phyloP scores from a whole-genome alignment of 2,113 vertebrate genomes.

The Psophia crepitans region DNA sequence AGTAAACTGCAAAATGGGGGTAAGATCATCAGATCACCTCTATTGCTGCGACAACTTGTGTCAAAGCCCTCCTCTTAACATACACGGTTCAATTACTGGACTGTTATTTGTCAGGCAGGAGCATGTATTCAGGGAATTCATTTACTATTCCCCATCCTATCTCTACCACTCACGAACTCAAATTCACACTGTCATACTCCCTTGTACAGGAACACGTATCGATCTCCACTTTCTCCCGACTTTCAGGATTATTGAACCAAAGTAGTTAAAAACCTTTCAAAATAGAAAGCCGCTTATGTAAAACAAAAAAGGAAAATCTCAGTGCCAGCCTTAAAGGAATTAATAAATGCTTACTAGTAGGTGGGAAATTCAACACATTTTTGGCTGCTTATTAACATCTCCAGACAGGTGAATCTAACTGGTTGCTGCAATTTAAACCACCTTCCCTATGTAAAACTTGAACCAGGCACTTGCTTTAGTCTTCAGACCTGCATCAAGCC shows the following conservation, averaged over 20 bases:
- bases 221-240: neutral
- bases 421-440: slow-evolving; percentile 5
- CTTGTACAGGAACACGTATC: neutral
- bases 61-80: neutral
- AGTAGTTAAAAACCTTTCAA: neutral
- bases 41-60: neutral
- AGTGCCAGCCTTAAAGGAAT: neutral
- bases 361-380: slow-evolving; percentile 49
- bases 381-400: neutral
- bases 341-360: slow-evolving; percentile 25
- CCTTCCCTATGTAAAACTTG: neutral
- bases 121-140: neutral
- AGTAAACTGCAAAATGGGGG: neutral
- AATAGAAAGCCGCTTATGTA: slow-evolving; percentile 13
- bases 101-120: neutral
- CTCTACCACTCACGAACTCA: neutral
- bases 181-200: neutral
- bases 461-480: neutral
- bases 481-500: slow-evolving; percentile 5
- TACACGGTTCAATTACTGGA: neutral
- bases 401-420: neutral
- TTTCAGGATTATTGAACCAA: neutral
- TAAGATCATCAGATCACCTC: neutral
- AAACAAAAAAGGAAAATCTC: slow-evolving; percentile 21
- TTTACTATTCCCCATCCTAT: neutral